Base-by-base conservation (phyloP, 2,888 invertebrate genomes). In the Chloroclystis v-ata region DNA sequence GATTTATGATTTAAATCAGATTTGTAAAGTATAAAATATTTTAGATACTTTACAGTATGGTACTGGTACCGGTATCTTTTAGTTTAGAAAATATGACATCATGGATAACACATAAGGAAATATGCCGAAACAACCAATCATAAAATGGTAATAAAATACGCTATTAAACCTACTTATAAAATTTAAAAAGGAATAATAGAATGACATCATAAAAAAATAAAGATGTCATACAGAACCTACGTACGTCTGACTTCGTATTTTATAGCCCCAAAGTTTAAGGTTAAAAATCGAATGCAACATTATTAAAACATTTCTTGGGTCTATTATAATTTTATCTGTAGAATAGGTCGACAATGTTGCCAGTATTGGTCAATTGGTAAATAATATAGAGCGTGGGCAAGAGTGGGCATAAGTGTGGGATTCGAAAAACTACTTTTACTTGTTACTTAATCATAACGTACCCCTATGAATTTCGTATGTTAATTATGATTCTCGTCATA, bases 341-440 rank as follows among this genome's bases (percentile, higher is more conserved):
- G 9, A 60, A 80, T 81, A 73, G 82, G 84, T 69, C 8, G 75
- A 72, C 47, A 51, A 59, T 75, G 84, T 82, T 81, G 84, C 60
- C 70, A 72, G 72, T 53, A 45, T 73, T 83, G 86, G 86, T 79
- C 86, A 84, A 79, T 60, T 42, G 52, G 53, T 63, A 66, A 20
- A 61, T 60, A 20, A 62, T 61, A 60, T 65, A 56, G 59, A 54
- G 47, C 56, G 50, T 28, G 30, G 44, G 47, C 20, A 12, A 42
- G 65, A 61, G 78, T 75, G 70, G 77, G 77, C 55, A 57, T 47
- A 41, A 37, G 50, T 57, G 74, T 76, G 69, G 80, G 69, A 50
- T 52, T 41, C 42, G 20, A 45, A 61, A 59, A 64, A 69, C 66
- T 69, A 71, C 75, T 75, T 70, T 75, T 72, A 75, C 75, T 72